phyloP scores from a whole-genome alignment of 2,113 vertebrate genomes.

The Ceyx melanurus region DNA sequence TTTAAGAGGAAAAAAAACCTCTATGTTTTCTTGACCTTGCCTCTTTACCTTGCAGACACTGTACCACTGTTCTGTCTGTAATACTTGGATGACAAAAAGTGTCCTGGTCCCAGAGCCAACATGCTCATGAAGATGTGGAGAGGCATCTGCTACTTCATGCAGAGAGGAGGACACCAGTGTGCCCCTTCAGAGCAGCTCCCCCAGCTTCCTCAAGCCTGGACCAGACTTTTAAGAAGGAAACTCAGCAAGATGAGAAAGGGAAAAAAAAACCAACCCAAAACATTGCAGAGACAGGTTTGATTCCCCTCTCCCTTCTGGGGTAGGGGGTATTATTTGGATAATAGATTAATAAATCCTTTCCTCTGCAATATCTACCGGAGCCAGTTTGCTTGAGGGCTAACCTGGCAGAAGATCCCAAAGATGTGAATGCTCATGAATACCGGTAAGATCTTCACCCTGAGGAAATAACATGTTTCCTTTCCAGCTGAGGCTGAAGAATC shows the following conservation, averaged over 20 bases:
- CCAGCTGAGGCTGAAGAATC: background rate
- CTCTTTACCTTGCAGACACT: background rate
- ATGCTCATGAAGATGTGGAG: background rate
- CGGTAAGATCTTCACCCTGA: background rate
- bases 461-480: background rate
- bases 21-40: background rate
- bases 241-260: background rate
- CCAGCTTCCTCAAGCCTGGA: background rate
- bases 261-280: background rate
- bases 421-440: background rate
- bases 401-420: background rate
- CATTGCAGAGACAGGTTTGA: accelerated
- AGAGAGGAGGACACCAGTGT: accelerated
- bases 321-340: background rate
- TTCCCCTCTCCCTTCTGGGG: background rate
- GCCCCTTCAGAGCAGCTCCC: background rate
- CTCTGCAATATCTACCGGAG: background rate
- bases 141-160: background rate
- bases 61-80: background rate
- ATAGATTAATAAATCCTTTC: background rate
- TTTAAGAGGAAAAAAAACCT: background rate
- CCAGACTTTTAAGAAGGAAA: background rate
- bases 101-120: background rate
- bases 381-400: background rate
- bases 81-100: background rate